Conservation (phyloP, 30 jellyfish, hydroid and myxozoan genomes). For the Aurelia aurita region DNA sequence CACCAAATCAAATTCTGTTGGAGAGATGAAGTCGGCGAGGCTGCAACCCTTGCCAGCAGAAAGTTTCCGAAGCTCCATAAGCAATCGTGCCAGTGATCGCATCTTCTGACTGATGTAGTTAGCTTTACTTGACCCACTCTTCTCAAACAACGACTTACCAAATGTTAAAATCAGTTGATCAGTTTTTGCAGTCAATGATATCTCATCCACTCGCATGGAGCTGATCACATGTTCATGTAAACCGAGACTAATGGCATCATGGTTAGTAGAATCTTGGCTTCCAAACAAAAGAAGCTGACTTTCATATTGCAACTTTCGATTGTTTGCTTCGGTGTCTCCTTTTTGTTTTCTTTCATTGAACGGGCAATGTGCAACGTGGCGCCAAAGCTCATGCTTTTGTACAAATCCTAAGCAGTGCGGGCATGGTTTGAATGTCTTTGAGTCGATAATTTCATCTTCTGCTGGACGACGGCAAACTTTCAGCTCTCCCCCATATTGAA, state of each 20-base stretch:
- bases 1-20: conserved; percentile 15
- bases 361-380: conserved; percentile 59
- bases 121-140: conserved; percentile 38
- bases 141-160: conserved; percentile 37
- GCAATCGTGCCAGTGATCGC: conserved; percentile 68
- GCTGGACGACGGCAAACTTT: conserved; percentile 53
- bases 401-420: conserved; percentile 56
- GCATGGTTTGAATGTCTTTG: conserved; percentile 34
- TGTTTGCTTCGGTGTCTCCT: neutral
- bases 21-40: conserved; percentile 14
- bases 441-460: neutral
- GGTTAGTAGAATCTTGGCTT: neutral
- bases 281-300: conserved; percentile 47
- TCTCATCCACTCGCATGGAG: conserved; percentile 50
- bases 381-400: conserved; percentile 67
- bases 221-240: neutral
- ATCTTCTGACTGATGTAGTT: conserved; percentile 37
- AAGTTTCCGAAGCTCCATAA: conserved; percentile 35
- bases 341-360: conserved; percentile 1
- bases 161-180: conserved; percentile 28
- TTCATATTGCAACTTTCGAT: conserved; percentile 13
- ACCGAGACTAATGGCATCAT: neutral
- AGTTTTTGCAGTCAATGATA: conserved; percentile 25
- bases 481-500: conserved; percentile 49
- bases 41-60: neutral